A percentile compares a stretch with the other conserved stretches of the same genome.
Evolutionary conservation across 2,888 invertebrate species (phyloP).

Genomic region (Spilosoma lubricipeda): DNA sequence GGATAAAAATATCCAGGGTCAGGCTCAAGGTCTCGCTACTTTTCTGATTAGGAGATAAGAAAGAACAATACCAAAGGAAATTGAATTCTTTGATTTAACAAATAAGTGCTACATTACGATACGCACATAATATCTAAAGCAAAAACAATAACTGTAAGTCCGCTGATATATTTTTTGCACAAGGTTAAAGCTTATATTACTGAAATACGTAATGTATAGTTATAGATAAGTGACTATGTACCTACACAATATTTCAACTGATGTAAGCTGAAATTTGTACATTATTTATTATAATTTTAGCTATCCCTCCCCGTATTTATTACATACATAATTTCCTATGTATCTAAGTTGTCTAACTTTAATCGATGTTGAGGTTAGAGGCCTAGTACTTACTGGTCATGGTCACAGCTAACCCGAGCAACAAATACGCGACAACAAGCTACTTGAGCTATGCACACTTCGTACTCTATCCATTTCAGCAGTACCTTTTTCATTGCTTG

Average conservation of each 20-base stretch:
- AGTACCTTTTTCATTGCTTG: too few species aligned
- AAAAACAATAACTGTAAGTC: constrained; percentile 80
- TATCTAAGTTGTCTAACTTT: neutral
- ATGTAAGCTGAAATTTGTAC: neutral
- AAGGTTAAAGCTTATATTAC: constrained; percentile 72
- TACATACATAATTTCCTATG: neutral
- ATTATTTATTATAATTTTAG: neutral
- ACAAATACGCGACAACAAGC: neutral
- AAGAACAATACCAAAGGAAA: constrained; percentile 59
- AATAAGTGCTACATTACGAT: constrained; percentile 63
- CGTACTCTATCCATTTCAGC: neutral
- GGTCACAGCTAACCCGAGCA: neutral
- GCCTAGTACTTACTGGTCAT: too few species aligned
- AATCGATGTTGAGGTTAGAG: too few species aligned
- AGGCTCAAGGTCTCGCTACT: constrained; percentile 82
- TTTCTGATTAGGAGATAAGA: constrained; percentile 85
- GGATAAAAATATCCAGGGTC: constrained; percentile 85
- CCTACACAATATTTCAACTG: constrained; percentile 25
- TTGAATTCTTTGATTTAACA: constrained; percentile 54
- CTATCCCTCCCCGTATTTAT: neutral
- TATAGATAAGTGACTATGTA: constrained; percentile 28
- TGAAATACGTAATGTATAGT: constrained; percentile 49
- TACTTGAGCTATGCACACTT: neutral
- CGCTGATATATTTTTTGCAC: constrained; percentile 78
- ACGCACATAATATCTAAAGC: constrained; percentile 34